Evolutionary conservation across 2,113 vertebrate species (phyloP), one percentile per base, ranked within the genome.

Genomic region (Elanoides forficatus): DNA sequence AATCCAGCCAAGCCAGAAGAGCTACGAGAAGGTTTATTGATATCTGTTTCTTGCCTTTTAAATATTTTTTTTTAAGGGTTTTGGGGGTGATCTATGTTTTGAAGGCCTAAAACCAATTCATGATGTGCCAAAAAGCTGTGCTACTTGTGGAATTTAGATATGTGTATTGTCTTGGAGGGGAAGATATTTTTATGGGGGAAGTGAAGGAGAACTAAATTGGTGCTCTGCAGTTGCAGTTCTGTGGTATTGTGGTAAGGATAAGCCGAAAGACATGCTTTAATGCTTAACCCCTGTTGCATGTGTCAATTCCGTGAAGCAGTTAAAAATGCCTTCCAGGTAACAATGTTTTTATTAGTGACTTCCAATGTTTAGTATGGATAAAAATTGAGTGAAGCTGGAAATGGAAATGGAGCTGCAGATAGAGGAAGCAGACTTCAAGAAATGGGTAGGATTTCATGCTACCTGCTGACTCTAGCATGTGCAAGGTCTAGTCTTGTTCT

Each of bases 11-110:
- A 60, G 15, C 13, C 34, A 38, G 29, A 72, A 66, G 10, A 47
- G 30, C 27, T 30, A 8, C 0, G 0, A 32, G 36, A 43, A 45
- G 7, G 13, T n/a, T 10, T 34, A 15, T 6, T 78, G 58, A 21
- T 63, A 67, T 0, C 50, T 52, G 9, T 43, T 85, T 74, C 29
- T 70, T 65, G 16, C n/a, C 21, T 47, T 29, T 4, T 23, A 2
- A 25, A 6, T 56, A 5, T 27, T 71, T 29, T 53, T n/a, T n/a
- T 65, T 62, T 10, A 32, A 58, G 30, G 34, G 2, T 1, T 13
- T 52, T 66, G 12, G 20, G 19, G 10, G 7, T 78, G 22, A 30
- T 48, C 32, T 38, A 0, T 70, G 9, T 71, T 88, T 90, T 29
- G 10, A 84, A 74, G 32, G 20, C 42, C 58, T 91, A 20, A 70